These are phyloP conservation scores for Notodonta dromedarius DNA, from an alignment of 2,888 invertebrate genomes.

Conservation along the genomic window DNA sequence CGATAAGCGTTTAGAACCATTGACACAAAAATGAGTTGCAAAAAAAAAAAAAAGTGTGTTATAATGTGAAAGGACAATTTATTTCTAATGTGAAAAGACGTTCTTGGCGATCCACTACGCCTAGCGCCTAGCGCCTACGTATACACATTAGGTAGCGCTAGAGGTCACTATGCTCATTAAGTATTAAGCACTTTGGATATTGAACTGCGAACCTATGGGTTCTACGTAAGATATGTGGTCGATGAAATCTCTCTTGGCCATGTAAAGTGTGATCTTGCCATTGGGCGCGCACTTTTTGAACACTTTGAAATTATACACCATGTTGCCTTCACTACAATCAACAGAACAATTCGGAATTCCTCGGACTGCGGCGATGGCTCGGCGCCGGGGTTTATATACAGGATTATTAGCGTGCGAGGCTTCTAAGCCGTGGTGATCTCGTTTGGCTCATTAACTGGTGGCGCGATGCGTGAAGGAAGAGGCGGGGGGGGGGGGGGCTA, in stretches of 20 bases:
- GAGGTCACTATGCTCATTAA: too few species aligned
- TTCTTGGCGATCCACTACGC: not conserved
- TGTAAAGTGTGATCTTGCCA: constrained; percentile 92
- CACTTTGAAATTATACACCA: constrained; percentile 96
- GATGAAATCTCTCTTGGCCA: constrained; percentile 94
- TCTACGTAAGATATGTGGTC: constrained; percentile 94
- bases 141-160: not conserved
- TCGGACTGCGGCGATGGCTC: constrained; percentile 17
- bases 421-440: constrained; percentile 65
- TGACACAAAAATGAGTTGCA: too few species aligned
- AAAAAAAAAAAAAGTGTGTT: too few species aligned
- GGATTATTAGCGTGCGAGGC: constrained; percentile 66
- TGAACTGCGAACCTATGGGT: constrained; percentile 88
- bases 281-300: constrained; percentile 96
- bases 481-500: not conserved
- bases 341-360: constrained; percentile 1
- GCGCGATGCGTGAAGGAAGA: constrained; percentile 30
- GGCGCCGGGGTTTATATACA: constrained; percentile 55
- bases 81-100: too few species aligned
- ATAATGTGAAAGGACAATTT: too few species aligned
- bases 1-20: too few species aligned
- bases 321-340: constrained; percentile 63
- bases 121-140: too few species aligned
- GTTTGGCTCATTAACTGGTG: constrained; percentile 59
- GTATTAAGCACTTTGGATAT: too few species aligned